Base-by-base conservation (phyloP, 2,888 invertebrate species). In the Epirrita christyi region DNA sequence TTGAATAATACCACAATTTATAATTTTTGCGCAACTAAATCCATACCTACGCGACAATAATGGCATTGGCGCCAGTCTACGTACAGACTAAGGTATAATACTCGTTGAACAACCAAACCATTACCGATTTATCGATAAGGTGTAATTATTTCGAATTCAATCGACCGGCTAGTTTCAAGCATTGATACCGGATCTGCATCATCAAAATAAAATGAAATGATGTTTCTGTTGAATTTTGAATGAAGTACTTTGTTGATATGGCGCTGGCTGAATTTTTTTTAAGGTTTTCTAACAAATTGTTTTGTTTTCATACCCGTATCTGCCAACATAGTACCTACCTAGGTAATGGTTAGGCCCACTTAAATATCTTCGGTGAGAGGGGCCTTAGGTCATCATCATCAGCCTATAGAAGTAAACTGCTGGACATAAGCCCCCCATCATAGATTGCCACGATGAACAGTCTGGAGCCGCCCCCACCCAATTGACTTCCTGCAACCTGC, bases 51-150 rank as follows among this genome's bases (percentile, higher is more conserved):
- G 73, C 73, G 78, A 81, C 78, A 80, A 80, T 81, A 85, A 84
- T 85, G 80, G 83, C 73, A 63, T 66, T 71, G 85, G 86, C 86
- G 86, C 86, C 85, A 83, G 81, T 73, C 76, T 75, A 75, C 64
- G 36, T 36, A 38, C 2, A 4, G 21, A 21, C 2, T 2, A 3
- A 21, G 21, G 21, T 21, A 21, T 4, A 21, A 4, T 42, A 41
- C 37, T 49, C 34, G 14, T 41, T 55, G 61, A 61, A 66, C 66
- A 67, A 70, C 76, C 75, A 82, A 67, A 70, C 76, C 75, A 82
- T 83, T 83, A 81, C 77, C 74, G 80, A 82, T 84, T 47, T 84
- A 84, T 79, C 78, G 77, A 75, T 75, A 81, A 46, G 14, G 62
- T 66, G 64, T 77, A 81, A 83, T 83, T 82, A 78, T 81, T 76